phyloP scores from a whole-genome alignment of 1,140 invertebrate species.

The Colletes gigas region DNA sequence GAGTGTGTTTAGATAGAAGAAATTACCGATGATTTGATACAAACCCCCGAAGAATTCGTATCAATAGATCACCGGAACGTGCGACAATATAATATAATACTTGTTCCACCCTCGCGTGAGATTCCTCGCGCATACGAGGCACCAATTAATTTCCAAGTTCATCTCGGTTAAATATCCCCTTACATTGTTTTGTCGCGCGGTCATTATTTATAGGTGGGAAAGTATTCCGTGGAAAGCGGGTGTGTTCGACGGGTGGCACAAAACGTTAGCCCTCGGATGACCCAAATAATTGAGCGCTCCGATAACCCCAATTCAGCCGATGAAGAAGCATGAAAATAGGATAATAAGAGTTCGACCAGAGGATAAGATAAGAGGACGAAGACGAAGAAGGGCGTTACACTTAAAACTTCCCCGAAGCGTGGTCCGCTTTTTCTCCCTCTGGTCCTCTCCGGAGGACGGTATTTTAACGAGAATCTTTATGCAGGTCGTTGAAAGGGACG shows the following conservation, averaged over 20 bases:
- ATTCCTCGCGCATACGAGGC: neutral
- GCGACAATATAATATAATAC: too few species aligned
- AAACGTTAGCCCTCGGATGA: conserved; percentile 33
- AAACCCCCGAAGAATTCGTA: too few species aligned
- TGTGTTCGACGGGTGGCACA: conserved; percentile 17
- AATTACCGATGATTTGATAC: too few species aligned
- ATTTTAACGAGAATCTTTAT: conserved; percentile 53
- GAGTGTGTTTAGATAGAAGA: too few species aligned
- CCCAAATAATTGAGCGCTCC: conserved; percentile 58
- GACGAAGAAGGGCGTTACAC: conserved; percentile 9
- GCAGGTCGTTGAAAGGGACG: neutral
- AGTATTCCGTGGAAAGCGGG: conserved; percentile 10
- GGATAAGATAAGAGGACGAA: neutral
- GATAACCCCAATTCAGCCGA: conserved; percentile 56
- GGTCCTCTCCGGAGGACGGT: neutral
- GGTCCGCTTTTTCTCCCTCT: neutral
- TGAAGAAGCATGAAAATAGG: conserved; percentile 53
- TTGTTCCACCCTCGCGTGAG: neutral
- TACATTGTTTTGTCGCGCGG: conserved; percentile 22
- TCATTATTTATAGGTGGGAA: conserved; percentile 38
- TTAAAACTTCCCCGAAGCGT: conserved; percentile 4
- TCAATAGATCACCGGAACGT: too few species aligned
- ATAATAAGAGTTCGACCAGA: conserved; percentile 36
- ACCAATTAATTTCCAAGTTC: neutral
- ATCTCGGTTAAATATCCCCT: neutral